phyloP scores from a whole-genome alignment of 1,140 invertebrate species.

The Drosophila erecta region DNA sequence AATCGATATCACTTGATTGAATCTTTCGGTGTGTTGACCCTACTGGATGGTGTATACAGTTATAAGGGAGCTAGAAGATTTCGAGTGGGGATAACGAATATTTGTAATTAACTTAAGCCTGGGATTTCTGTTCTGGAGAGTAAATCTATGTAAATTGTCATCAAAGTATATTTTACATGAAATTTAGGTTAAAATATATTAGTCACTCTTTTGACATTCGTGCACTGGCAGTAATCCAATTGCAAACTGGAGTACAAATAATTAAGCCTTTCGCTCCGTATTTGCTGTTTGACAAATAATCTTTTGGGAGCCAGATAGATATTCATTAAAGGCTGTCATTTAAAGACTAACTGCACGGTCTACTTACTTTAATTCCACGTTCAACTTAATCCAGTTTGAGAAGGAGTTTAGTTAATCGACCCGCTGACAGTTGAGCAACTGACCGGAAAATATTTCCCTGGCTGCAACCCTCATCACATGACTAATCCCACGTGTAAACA shows the following conservation, averaged over 20 bases:
- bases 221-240: background rate
- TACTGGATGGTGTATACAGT: slow-evolving; percentile 5
- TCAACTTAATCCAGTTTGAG: slow-evolving; percentile 35
- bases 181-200: too few species aligned
- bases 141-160: background rate
- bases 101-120: slow-evolving; percentile 10
- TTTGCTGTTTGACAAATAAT: background rate
- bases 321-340: background rate
- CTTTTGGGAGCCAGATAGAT: background rate
- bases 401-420: slow-evolving; percentile 49
- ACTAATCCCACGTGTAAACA: slow-evolving; percentile 72
- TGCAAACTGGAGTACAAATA: background rate
- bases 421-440: slow-evolving; percentile 36
- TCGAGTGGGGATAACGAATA: background rate
- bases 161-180: too few species aligned
- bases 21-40: slow-evolving; percentile 36
- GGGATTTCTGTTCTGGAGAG: background rate
- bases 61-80: background rate
- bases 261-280: background rate
- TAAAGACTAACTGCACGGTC: background rate
- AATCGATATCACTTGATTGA: slow-evolving; percentile 42
- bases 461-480: slow-evolving; percentile 42
- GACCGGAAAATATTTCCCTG: slow-evolving; percentile 33
- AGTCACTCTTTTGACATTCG: background rate
- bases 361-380: slow-evolving; percentile 18